Conservation (phyloP, 2,113 vertebrate genomes). For the Enhydra lutris region DNA sequence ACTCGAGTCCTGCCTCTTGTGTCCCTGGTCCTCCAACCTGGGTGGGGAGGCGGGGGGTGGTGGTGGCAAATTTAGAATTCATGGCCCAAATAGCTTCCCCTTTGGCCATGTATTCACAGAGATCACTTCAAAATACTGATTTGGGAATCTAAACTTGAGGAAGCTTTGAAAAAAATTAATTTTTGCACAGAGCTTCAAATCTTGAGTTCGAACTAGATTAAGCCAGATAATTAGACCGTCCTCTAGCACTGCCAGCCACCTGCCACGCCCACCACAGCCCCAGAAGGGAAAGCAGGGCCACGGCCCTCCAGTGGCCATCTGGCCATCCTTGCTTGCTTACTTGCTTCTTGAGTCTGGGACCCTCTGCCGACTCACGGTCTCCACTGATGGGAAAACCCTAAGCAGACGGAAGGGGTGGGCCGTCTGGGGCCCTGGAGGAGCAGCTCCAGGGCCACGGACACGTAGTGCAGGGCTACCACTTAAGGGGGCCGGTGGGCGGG, state of each 20-base stretch:
- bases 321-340: not conserved
- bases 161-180: conserved; percentile 32
- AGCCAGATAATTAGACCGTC: not conserved
- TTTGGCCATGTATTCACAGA: conserved; percentile 55
- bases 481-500: not conserved
- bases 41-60: not conserved
- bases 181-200: not conserved
- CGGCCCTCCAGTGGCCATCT: not conserved
- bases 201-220: not conserved
- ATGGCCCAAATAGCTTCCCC: conserved; percentile 59
- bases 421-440: not conserved
- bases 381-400: not conserved
- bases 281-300: not conserved
- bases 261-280: not conserved
- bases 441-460: not conserved
- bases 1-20: conserved; percentile 77
- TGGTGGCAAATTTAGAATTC: conserved; percentile 70
- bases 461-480: not conserved
- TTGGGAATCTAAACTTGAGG: conserved; percentile 44
- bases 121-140: conserved; percentile 5
- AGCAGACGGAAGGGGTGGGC: conserved; percentile 27
- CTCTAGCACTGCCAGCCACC: not conserved
- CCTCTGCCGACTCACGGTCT: not conserved
- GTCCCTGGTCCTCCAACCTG: conserved; percentile 47
- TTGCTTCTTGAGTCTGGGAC: rapidly evolving